Conservation (phyloP, 2,888 invertebrate species). For the Magallana nippona region DNA sequence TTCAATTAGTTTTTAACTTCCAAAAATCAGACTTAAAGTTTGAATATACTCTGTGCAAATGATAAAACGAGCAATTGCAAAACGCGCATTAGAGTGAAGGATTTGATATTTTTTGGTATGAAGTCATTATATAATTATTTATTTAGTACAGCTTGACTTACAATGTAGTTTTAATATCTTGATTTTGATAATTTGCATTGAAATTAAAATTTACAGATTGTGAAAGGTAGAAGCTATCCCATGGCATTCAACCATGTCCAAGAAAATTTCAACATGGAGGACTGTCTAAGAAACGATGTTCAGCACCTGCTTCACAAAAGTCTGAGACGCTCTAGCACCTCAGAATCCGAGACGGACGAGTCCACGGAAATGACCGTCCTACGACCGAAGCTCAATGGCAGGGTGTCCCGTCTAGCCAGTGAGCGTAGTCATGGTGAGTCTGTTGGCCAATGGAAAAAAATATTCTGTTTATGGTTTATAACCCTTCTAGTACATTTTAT, state of each 20-base stretch:
- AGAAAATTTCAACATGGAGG: conserved; percentile 70
- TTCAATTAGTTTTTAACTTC: too few species aligned
- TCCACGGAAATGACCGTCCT: conserved; percentile 79
- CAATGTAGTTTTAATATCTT: too few species aligned
- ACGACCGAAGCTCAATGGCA: conserved; percentile 65
- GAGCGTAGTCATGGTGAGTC: conserved; percentile 75
- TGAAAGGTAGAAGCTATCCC: conserved; percentile 74
- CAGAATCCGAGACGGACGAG: conserved; percentile 78
- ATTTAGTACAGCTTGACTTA: too few species aligned
- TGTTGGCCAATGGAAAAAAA: neutral
- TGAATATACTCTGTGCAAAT: too few species aligned
- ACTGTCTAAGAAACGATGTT: conserved; percentile 76
- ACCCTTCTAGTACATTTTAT: too few species aligned
- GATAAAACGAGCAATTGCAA: too few species aligned
- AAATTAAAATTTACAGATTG: conserved; percentile 14
- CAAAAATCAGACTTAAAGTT: too few species aligned
- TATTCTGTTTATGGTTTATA: neutral
- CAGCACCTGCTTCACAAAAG: conserved; percentile 72
- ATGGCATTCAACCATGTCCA: conserved; percentile 76
- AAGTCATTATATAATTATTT: too few species aligned
- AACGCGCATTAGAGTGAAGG: too few species aligned
- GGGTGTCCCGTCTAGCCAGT: conserved; percentile 71
- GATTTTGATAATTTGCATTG: neutral
- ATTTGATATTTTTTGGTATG: too few species aligned
- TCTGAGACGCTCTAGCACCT: conserved; percentile 74